A percentile compares a stretch with the other conserved stretches of the same genome.
These are phyloP conservation scores for Biston betularia DNA, from an alignment of 2,888 invertebrate species.

Conservation along the genomic window DNA sequence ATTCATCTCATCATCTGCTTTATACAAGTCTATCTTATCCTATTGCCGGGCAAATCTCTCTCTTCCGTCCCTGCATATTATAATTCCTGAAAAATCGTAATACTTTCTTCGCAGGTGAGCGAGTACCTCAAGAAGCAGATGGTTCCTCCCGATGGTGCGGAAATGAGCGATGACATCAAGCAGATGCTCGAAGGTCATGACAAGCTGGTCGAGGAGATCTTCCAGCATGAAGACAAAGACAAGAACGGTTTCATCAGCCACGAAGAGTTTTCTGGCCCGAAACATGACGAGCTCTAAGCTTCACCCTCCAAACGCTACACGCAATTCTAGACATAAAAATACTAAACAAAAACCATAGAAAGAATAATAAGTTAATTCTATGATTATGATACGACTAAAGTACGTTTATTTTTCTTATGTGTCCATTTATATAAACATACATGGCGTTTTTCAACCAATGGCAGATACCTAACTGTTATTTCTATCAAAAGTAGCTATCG, in stretches of 20 bases:
- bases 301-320: not conserved
- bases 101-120: conserved; percentile 91
- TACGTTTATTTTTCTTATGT: not conserved
- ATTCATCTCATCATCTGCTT: no score
- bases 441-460: no score
- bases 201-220: conserved; percentile 97
- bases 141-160: conserved; percentile 92
- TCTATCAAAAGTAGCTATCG: no score
- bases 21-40: no score
- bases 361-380: no score
- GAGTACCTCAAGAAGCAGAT: conserved; percentile 97
- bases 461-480: no score
- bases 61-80: not conserved
- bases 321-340: not conserved
- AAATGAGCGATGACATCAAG: conserved; percentile 91
- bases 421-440: not conserved
- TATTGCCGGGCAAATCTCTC: not conserved
- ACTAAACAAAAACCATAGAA: not conserved
- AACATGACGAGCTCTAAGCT: conserved; percentile 97
- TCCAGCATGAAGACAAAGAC: conserved; percentile 98
- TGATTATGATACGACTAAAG: no score
- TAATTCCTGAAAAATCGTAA: not conserved
- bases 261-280: conserved; percentile 98
- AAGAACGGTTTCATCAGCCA: conserved; percentile 98
- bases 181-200: conserved; percentile 95